Base-by-base conservation (phyloP, 2,113 vertebrate species). In the Corythoichthys haematopterus region DNA sequence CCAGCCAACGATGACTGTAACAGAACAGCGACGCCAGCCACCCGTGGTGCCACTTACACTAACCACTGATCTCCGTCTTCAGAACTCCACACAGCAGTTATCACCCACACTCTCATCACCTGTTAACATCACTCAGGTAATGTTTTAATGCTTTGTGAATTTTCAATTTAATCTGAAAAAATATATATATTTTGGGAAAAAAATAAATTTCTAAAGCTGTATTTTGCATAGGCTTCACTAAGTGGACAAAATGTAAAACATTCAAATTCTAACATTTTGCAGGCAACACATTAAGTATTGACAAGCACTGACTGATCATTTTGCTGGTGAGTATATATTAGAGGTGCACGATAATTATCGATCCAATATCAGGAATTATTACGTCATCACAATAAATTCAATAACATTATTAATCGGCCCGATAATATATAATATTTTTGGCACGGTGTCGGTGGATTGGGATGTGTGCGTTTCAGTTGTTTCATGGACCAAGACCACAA, bases 101-200 rank as follows among this genome's bases (percentile, higher is more conserved):
- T 94, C 95, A 4, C 94, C 95, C 59, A 95, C 93, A 1, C 91
- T 98, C 5, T 94, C 94, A 72, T 94, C 95, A 0, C 87, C 89
- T 0, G 56, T 87, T 16, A 88, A 84, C 57, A 94, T 99, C 62
- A 90, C 94, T 71, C 97, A 99, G 95, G 96, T 97, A 84, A 72
- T 69, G 36, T 55, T 43, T 53, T 43, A 33, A 3, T 13, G 4
- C 10, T 7, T 33, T 10, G 45, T 64, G n/a, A 37, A 43, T 12
- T 62, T 20, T n/a, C 16, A 61, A 43, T 61, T n/a, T 61, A 7
- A n/a, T 16, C 15, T 60, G 36, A 5, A 38, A 37, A 59, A 38
- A 14, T 33, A 3, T 8, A 59, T 38, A 38, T 16, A 6, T n/a
- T n/a, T 52, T 52, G n/a, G 51, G 13, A 52, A 52, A 52, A 15